Evolutionary conservation across 2,113 vertebrate genomes (phyloP).

Genomic region (Otocyon megalotis): DNA sequence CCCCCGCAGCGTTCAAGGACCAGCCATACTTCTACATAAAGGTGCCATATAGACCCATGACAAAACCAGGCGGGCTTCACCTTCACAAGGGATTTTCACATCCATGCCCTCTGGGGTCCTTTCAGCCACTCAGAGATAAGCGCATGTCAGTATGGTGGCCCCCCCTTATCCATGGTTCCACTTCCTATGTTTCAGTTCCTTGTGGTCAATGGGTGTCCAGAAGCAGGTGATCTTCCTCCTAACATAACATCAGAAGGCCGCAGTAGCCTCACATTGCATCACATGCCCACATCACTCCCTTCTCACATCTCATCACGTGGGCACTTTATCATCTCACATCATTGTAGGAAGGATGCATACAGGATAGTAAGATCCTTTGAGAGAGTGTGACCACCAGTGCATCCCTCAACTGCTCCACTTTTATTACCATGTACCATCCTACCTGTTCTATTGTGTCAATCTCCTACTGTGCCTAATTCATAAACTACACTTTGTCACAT

Average conservation of each 20-base stretch:
- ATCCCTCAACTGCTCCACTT: background rate
- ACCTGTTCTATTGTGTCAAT: too few species aligned
- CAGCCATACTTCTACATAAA: fast-evolving
- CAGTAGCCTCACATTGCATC: background rate
- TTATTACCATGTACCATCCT: background rate
- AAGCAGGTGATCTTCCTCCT: background rate
- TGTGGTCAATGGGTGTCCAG: background rate
- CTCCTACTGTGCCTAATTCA: background rate
- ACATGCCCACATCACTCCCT: background rate
- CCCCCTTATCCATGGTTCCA: background rate
- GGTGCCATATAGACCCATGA: fast-evolving
- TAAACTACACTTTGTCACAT: background rate
- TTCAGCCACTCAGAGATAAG: background rate
- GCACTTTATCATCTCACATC: background rate
- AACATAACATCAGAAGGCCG: background rate
- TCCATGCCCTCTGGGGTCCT: fast-evolving
- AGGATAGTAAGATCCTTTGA: background rate
- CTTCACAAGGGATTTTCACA: too few species aligned
- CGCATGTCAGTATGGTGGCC: fast-evolving
- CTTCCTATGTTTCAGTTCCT: background rate
- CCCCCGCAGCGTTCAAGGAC: background rate
- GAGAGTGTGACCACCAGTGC: background rate
- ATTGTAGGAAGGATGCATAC: background rate
- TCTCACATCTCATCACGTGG: background rate
- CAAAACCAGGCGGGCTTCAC: background rate